A percentile compares a stretch with the other conserved stretches of the same genome.
These are phyloP conservation scores for Clarias laeviceps DNA, from an alignment of 2,797 vertebrate species.

Conservation along the genomic window DNA sequence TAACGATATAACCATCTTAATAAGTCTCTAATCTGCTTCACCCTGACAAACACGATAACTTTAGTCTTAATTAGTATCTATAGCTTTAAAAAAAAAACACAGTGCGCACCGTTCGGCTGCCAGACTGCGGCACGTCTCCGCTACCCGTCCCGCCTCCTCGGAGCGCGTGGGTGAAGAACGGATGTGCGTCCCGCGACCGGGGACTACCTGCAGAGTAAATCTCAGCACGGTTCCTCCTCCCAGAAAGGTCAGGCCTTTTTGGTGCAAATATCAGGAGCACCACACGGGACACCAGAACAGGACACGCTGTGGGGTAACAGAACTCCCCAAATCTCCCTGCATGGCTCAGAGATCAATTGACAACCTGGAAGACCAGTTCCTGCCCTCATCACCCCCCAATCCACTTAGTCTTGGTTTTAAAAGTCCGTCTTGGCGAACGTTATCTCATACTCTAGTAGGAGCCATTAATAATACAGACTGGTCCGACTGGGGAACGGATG, in stretches of 20 bases:
- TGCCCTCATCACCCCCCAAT: constrained; percentile 26
- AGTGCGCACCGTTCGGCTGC: background rate
- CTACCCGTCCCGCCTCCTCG: constrained; percentile 25
- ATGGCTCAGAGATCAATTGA: constrained; percentile 37
- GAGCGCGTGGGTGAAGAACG: constrained; percentile 29
- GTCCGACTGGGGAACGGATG: constrained; percentile 24
- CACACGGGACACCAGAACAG: constrained; percentile 26
- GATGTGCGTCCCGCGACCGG: constrained; percentile 44
- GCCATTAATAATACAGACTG: constrained; percentile 53
- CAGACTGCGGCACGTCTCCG: constrained; percentile 22
- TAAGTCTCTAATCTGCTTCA: constrained; percentile 1
- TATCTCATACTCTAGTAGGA: constrained; percentile 36
- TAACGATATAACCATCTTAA: background rate
- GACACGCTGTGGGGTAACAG: constrained; percentile 34
- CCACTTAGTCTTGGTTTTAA: constrained; percentile 36
- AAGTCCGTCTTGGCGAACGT: constrained; percentile 24
- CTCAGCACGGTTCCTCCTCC: constrained; percentile 38
- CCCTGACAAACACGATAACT: background rate
- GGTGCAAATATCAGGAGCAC: constrained; percentile 56
- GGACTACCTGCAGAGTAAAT: constrained; percentile 41
- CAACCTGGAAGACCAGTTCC: constrained; percentile 18
- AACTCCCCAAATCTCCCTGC: constrained; percentile 36
- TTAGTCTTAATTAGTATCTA: constrained; percentile 28
- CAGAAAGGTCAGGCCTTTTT: constrained; percentile 57
- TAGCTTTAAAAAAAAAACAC: constrained; percentile 4